These are phyloP conservation scores for Cylindroiulus punctatus DNA, from an alignment of 2,888 invertebrate species.

Conservation along the genomic window DNA sequence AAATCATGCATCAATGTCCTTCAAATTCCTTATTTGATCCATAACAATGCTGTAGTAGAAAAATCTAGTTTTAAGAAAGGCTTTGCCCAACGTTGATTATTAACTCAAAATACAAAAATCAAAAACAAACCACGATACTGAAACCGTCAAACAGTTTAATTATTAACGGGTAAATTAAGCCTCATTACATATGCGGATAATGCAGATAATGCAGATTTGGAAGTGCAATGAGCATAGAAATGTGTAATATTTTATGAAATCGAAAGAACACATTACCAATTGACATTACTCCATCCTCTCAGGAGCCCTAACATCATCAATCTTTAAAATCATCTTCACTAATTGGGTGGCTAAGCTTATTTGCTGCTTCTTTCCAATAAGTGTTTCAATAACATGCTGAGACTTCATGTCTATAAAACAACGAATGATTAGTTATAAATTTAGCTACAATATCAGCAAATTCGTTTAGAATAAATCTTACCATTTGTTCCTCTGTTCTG, in stretches of 20 bases:
- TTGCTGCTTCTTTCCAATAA: slow-evolving; percentile 97
- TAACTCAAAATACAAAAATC: neutral
- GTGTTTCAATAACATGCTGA: slow-evolving; percentile 95
- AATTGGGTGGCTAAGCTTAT: slow-evolving; percentile 95
- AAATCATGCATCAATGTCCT: too few species aligned
- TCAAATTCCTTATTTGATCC: too few species aligned
- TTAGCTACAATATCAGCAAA: neutral
- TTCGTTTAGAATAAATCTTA: slow-evolving; percentile 59
- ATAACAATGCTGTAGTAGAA: too few species aligned
- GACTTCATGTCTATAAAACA: slow-evolving; percentile 84
- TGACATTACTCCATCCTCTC: slow-evolving; percentile 62
- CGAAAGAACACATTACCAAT: neutral
- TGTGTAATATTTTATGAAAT: neutral
- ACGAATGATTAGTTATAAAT: slow-evolving; percentile 50
- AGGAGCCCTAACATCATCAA: slow-evolving; percentile 89
- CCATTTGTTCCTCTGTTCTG: slow-evolving; percentile 79
- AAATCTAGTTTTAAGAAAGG: too few species aligned
- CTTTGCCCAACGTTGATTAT: neutral
- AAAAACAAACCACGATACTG: neutral
- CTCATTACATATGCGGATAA: neutral
- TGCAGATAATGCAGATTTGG: neutral
- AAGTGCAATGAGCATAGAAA: slow-evolving; percentile 25
- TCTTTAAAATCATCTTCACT: slow-evolving; percentile 99
- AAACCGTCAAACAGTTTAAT: neutral
- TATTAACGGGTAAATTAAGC: neutral